phyloP scores from a whole-genome alignment of 2,888 invertebrate species.

The Agrotis segetum region DNA sequence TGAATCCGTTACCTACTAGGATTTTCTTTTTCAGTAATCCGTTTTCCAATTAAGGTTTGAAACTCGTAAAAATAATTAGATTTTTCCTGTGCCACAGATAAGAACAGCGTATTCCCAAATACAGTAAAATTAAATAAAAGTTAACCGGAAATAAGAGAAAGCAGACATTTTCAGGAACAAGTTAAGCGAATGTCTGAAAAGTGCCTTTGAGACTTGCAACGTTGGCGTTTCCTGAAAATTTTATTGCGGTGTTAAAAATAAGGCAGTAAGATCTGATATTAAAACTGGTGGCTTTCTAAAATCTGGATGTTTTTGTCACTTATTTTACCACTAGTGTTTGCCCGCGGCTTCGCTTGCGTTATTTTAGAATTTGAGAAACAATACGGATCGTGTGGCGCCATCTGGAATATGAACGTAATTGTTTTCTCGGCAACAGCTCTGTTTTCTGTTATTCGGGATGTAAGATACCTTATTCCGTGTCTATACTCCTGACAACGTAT shows the following conservation, averaged over 20 bases:
- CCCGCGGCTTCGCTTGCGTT: too few species aligned
- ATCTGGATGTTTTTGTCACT: not conserved
- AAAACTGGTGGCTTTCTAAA: conserved; percentile 8
- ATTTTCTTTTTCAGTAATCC: conserved; percentile 43
- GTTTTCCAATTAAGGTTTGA: conserved; percentile 52
- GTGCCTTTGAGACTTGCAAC: conserved; percentile 26
- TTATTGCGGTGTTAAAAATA: conserved; percentile 15
- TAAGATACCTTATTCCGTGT: too few species aligned
- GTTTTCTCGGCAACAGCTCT: too few species aligned
- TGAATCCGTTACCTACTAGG: conserved; percentile 27
- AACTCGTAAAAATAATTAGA: conserved; percentile 44
- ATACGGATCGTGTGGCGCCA: too few species aligned
- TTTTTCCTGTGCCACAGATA: conserved; percentile 27
- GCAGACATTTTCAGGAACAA: conserved; percentile 24
- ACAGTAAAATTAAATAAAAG: conserved; percentile 35
- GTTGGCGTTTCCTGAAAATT: conserved; percentile 21
- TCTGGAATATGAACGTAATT: too few species aligned
- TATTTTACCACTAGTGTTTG: too few species aligned
- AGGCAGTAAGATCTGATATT: conserved; percentile 37
- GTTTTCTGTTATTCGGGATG: too few species aligned
- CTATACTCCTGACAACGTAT: too few species aligned
- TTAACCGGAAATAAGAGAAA: conserved; percentile 3
- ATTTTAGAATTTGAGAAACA: too few species aligned
- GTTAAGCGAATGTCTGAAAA: conserved; percentile 19
- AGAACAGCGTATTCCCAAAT: conserved; percentile 19